phyloP scores from a whole-genome alignment of 23 tunicate genomes.

The Ciona savignyi region DNA sequence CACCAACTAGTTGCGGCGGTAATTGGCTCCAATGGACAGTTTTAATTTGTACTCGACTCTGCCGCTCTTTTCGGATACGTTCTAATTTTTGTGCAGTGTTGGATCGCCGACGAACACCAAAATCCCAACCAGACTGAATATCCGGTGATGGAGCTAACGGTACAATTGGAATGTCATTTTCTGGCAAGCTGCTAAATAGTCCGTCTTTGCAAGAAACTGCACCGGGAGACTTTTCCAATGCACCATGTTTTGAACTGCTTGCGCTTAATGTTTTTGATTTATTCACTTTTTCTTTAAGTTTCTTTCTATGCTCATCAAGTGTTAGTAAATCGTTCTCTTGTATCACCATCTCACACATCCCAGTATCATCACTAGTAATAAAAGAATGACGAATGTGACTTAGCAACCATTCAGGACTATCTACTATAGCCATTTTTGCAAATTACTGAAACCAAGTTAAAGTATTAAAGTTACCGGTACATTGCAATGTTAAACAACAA shows the following conservation, averaged over 20 bases:
- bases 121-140: conserved; percentile 77
- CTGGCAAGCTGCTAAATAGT: neutral
- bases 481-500: too few species aligned
- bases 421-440: conserved; percentile 64
- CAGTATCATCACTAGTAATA: conserved; percentile 93
- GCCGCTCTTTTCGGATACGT: conserved; percentile 69
- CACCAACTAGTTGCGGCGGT: conserved; percentile 29
- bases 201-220: neutral
- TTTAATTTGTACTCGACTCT: conserved; percentile 64
- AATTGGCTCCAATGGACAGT: conserved; percentile 66
- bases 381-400: conserved; percentile 76
- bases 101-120: conserved; percentile 76
- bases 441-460: too few species aligned
- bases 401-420: conserved; percentile 82
- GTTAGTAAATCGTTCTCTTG: conserved; percentile 62
- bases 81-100: conserved; percentile 94
- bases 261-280: neutral
- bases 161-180: neutral
- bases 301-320: conserved; percentile 47
- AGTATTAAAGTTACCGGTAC: too few species aligned
- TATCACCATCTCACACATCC: conserved; percentile 92
- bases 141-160: conserved; percentile 82
- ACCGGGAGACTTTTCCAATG: neutral
- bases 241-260: neutral
- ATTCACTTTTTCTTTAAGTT: conserved; percentile 8